Evolutionary conservation across 2,888 invertebrate genomes (phyloP).

Genomic region (Rutpela maculata): DNA sequence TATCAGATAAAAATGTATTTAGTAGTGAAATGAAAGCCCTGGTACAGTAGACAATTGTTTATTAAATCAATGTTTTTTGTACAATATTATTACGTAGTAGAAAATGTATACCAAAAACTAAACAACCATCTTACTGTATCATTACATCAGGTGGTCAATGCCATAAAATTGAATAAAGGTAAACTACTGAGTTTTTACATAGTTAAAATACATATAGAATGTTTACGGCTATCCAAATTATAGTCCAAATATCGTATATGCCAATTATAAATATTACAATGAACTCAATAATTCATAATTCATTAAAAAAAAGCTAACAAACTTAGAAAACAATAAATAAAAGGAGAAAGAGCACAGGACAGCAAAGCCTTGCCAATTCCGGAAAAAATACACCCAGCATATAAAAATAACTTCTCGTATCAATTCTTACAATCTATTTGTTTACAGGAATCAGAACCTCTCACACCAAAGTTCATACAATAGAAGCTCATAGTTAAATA

Average conservation of each 20-base stretch:
- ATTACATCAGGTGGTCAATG: conserved; percentile 45
- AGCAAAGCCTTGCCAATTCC: conserved; percentile 31
- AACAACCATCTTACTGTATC: conserved; percentile 53
- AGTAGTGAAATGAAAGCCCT: neutral
- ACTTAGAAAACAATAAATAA: conserved; percentile 40
- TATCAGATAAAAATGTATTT: too few relatives aligned
- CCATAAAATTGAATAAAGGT: conserved; percentile 28
- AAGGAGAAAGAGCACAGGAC: conserved; percentile 24
- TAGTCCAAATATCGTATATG: conserved; percentile 17
- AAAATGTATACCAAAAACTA: conserved; percentile 64
- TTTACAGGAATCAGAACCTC: conserved; percentile 46
- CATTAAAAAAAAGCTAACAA: conserved; percentile 17
- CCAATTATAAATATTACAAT: neutral
- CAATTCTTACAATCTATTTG: conserved; percentile 41
- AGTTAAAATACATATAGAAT: conserved; percentile 32
- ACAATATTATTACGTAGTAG: conserved; percentile 59
- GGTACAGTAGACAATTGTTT: conserved; percentile 59
- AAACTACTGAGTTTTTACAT: conserved; percentile 31
- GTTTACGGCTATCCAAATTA: conserved; percentile 21
- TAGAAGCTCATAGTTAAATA: conserved; percentile 41
- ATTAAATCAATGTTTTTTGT: conserved; percentile 63
- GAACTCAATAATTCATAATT: conserved; percentile 8
- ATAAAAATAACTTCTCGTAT: conserved; percentile 55
- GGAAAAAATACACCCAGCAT: conserved; percentile 48
- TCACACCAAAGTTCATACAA: conserved; percentile 39